phyloP scores from a whole-genome alignment of 2,888 invertebrate genomes.

The Zhengitettix transpicula region DNA sequence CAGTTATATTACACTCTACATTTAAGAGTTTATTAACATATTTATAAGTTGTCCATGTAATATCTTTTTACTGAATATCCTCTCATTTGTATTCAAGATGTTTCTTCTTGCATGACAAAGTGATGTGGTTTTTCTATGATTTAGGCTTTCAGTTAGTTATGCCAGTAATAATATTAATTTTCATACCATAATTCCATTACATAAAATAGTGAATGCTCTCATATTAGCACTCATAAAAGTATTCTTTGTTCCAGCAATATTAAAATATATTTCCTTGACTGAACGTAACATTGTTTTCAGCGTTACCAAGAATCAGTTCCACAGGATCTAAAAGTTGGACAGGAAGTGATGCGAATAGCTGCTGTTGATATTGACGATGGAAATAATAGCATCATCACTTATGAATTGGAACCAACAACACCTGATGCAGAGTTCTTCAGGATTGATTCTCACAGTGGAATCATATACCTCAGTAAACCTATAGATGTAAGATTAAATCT shows the following conservation, averaged over 20 bases:
- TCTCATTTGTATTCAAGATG: too few species aligned
- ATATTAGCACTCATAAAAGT: not conserved
- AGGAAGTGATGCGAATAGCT: constrained; percentile 75
- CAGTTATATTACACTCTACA: too few species aligned
- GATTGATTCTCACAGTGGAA: constrained; percentile 68
- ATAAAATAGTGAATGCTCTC: not conserved
- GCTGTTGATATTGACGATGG: constrained; percentile 87
- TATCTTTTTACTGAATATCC: too few species aligned
- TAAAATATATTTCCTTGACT: constrained; percentile 16
- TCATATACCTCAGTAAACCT: constrained; percentile 53
- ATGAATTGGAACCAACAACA: constrained; percentile 33
- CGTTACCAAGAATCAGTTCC: constrained; percentile 60
- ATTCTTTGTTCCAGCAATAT: constrained; percentile 26
- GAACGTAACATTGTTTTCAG: constrained; percentile 27
- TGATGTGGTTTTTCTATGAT: too few species aligned
- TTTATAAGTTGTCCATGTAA: too few species aligned
- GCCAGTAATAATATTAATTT: too few species aligned
- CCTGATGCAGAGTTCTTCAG: constrained; percentile 50
- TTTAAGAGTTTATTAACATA: too few species aligned
- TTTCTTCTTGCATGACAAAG: too few species aligned
- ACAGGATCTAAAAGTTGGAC: constrained; percentile 52
- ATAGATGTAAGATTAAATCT: constrained; percentile 33
- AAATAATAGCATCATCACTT: constrained; percentile 71
- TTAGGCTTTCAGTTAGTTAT: too few species aligned
- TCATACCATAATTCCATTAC: too few species aligned